phyloP scores from a whole-genome alignment of 2,797 vertebrate species.

The Podargus strigoides region DNA sequence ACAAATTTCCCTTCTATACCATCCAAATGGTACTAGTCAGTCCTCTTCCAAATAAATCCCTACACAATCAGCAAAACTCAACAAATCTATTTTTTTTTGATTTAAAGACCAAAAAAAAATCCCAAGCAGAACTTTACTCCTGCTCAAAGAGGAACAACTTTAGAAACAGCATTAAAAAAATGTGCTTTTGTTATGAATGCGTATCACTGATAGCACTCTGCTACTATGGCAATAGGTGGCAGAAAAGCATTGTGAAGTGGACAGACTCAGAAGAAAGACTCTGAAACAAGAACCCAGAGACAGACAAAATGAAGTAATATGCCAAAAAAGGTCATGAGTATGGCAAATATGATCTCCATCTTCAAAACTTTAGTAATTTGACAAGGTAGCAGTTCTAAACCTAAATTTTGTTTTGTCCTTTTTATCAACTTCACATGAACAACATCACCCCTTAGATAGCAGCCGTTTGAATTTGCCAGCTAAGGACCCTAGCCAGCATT shows the following conservation, averaged over 20 bases:
- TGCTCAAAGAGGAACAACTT: background rate
- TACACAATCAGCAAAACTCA: background rate
- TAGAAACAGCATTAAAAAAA: background rate
- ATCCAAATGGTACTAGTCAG: background rate
- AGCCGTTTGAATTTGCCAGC: background rate
- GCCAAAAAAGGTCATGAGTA: background rate
- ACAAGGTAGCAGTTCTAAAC: background rate
- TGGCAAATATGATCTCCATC: background rate
- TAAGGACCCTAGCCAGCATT: background rate
- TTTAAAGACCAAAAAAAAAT: background rate
- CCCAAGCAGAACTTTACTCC: background rate
- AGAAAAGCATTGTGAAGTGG: background rate
- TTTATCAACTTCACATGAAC: background rate
- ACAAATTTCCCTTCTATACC: background rate
- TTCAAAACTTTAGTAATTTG: background rate
- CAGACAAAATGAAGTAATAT: background rate
- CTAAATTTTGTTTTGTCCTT: background rate
- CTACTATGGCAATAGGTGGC: background rate
- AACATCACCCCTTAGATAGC: rapidly evolving
- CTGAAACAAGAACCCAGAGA: background rate
- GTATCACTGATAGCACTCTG: background rate
- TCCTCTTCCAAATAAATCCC: background rate
- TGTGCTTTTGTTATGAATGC: background rate
- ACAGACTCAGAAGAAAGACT: background rate
- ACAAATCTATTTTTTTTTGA: background rate